phyloP scores from a whole-genome alignment of 2,888 invertebrate genomes.

The Cosmia trapezina region DNA sequence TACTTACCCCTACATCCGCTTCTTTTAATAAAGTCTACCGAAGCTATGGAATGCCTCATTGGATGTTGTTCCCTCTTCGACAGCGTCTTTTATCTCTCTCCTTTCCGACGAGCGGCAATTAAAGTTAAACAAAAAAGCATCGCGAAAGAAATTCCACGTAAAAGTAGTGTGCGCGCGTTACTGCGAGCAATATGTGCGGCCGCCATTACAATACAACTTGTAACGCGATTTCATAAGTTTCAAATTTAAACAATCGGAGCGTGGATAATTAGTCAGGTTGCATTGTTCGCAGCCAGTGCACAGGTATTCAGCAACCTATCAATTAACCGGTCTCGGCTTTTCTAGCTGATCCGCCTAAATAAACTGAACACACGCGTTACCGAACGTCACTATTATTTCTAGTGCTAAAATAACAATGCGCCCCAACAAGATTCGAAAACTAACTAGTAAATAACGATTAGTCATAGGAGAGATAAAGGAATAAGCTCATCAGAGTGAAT shows the following conservation, averaged over 20 bases:
- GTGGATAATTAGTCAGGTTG: constrained; percentile 84
- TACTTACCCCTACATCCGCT: constrained; percentile 90
- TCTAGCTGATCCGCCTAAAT: constrained; percentile 84
- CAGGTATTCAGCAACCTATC: constrained; percentile 87
- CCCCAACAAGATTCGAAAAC: constrained; percentile 68
- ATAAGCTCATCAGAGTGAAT: constrained; percentile 87
- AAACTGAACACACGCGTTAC: constrained; percentile 74
- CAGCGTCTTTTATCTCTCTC: constrained; percentile 85
- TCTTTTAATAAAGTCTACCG: constrained; percentile 89
- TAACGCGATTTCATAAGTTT: constrained; percentile 86
- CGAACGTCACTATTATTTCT: constrained; percentile 68
- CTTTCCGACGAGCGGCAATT: constrained; percentile 84
- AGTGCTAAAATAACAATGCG: constrained; percentile 84
- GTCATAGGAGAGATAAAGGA: constrained; percentile 83
- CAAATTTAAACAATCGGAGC: constrained; percentile 88
- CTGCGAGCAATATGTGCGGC: constrained; percentile 67
- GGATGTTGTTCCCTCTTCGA: constrained; percentile 82
- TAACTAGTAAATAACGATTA: constrained; percentile 81
- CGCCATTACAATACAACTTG: constrained; percentile 78
- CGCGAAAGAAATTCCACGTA: constrained; percentile 84
- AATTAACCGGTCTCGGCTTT: constrained; percentile 79
- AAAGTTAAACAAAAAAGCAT: constrained; percentile 82
- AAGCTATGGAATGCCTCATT: constrained; percentile 86
- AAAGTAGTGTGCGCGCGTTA: constrained; percentile 75
- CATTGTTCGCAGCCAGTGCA: constrained; percentile 86